phyloP scores from a whole-genome alignment of 2,888 invertebrate genomes.

The Cantharis rufa region DNA sequence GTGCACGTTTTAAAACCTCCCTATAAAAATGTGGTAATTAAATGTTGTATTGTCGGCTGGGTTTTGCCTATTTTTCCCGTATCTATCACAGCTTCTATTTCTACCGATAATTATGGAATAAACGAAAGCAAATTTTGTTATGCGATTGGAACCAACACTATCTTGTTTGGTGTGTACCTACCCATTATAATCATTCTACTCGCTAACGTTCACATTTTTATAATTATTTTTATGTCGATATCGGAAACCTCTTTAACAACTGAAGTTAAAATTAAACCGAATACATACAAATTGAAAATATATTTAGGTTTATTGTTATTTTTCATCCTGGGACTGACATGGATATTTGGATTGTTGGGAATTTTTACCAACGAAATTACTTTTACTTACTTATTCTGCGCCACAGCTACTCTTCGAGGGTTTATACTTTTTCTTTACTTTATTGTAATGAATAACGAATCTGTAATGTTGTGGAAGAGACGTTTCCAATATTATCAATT shows the following conservation, averaged over 20 bases:
- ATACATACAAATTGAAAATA: slow-evolving; percentile 59
- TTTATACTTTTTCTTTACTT: slow-evolving; percentile 62
- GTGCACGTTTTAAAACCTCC: slow-evolving; percentile 64
- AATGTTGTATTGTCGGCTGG: slow-evolving; percentile 66
- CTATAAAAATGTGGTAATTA: slow-evolving; percentile 61
- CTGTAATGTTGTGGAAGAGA: slow-evolving; percentile 56
- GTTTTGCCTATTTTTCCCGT: slow-evolving; percentile 60
- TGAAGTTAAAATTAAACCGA: slow-evolving; percentile 55
- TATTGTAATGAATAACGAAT: slow-evolving; percentile 61
- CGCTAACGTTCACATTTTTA: slow-evolving; percentile 61
- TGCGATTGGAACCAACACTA: slow-evolving; percentile 59
- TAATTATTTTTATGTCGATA: slow-evolving; percentile 57
- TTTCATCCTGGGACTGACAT: slow-evolving; percentile 63
- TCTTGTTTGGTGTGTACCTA: slow-evolving; percentile 58
- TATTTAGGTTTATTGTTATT: slow-evolving; percentile 61
- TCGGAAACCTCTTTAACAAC: slow-evolving; percentile 55
- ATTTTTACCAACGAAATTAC: slow-evolving; percentile 40
- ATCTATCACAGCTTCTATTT: slow-evolving; percentile 42
- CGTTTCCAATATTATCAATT: neutral
- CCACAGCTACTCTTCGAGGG: slow-evolving; percentile 60
- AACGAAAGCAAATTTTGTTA: slow-evolving; percentile 49
- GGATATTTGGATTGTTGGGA: slow-evolving; percentile 61
- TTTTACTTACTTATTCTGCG: slow-evolving; percentile 57
- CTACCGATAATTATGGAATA: slow-evolving; percentile 7
- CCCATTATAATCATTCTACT: slow-evolving; percentile 59